phyloP scores from a whole-genome alignment of 2,113 vertebrate genomes.

The Meles meles region DNA sequence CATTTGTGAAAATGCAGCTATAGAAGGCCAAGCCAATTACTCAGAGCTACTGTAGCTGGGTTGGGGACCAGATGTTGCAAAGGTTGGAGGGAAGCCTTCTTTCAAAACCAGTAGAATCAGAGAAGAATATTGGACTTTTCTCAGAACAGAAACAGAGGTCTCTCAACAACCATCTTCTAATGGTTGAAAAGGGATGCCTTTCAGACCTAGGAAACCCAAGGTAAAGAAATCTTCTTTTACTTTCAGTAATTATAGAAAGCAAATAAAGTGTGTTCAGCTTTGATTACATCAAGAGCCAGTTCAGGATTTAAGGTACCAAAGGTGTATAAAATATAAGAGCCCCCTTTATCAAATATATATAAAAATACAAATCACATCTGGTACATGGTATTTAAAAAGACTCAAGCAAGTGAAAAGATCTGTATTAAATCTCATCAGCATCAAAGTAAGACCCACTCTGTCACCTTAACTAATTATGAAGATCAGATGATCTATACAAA shows the following conservation, averaged over 20 bases:
- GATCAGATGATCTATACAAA: neutral
- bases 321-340: neutral
- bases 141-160: neutral
- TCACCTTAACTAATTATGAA: neutral
- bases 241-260: neutral
- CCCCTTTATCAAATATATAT: neutral
- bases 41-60: too few relatives aligned
- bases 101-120: neutral
- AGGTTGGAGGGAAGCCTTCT: neutral
- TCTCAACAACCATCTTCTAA: neutral
- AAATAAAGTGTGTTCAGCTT: neutral
- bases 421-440: neutral
- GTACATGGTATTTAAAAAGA: neutral
- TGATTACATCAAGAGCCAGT: neutral
- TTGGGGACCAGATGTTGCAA: neutral
- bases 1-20: neutral
- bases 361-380: neutral
- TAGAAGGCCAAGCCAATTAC: neutral
- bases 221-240: neutral
- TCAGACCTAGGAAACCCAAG: neutral
- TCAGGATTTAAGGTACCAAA: neutral
- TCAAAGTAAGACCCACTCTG: neutral
- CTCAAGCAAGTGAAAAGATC: neutral
- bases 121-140: neutral
- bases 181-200: neutral